Evolutionary conservation across 2,797 vertebrate genomes (phyloP).

Genomic region (Huso huso): DNA sequence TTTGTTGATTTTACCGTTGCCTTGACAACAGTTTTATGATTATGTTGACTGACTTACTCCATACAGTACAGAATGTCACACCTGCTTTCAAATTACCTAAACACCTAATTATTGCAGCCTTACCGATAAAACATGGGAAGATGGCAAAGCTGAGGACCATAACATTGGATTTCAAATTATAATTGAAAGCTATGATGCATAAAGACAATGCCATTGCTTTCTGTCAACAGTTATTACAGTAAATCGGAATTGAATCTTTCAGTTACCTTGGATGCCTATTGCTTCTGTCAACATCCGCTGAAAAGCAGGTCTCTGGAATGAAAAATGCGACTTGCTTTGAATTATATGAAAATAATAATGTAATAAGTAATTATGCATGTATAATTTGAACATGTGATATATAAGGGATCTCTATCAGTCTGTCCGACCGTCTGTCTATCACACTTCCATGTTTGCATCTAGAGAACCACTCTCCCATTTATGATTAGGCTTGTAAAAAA

Average conservation of each 20-base stretch:
- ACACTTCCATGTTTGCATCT: too few relatives aligned
- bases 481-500: too few relatives aligned
- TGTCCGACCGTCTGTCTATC: too few relatives aligned
- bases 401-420: too few relatives aligned
- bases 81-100: background rate
- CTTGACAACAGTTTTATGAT: too few relatives aligned
- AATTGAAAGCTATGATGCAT: constrained; percentile 5
- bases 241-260: background rate
- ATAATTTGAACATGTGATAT: background rate
- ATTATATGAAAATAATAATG: background rate
- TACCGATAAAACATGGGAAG: background rate
- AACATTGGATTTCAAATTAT: constrained; percentile 3
- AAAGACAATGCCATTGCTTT: constrained; percentile 2
- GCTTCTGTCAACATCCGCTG: background rate
- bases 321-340: background rate
- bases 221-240: constrained; percentile 1
- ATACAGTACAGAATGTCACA: background rate
- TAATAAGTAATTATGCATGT: background rate
- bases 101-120: background rate
- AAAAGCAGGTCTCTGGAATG: background rate
- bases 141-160: background rate
- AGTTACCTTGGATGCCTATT: background rate
- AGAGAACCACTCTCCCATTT: too few relatives aligned
- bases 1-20: too few relatives aligned
- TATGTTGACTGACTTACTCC: background rate